A percentile compares a stretch with the other conserved stretches of the same genome.
These are phyloP conservation scores for Papilio protenor DNA, from an alignment of 2,888 invertebrate species.

Conservation along the genomic window DNA sequence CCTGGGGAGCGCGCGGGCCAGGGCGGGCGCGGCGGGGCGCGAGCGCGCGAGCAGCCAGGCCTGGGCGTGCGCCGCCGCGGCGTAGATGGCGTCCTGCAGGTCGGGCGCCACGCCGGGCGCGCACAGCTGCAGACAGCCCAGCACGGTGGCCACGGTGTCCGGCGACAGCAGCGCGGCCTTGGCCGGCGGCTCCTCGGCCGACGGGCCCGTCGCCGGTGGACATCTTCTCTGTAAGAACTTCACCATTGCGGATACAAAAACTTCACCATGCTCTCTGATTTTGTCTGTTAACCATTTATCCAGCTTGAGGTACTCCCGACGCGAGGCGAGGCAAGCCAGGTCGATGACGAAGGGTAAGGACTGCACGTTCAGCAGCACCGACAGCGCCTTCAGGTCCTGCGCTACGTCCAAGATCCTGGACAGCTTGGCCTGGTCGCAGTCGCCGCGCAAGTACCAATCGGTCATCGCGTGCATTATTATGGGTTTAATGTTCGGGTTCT, in stretches of 20 bases:
- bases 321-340: constrained; percentile 97
- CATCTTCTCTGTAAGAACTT: constrained; percentile 95
- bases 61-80: constrained; percentile 93
- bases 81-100: constrained; percentile 93
- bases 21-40: constrained; percentile 88
- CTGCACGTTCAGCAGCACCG: constrained; percentile 94
- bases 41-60: constrained; percentile 90
- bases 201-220: constrained; percentile 92
- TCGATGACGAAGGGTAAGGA: constrained; percentile 98
- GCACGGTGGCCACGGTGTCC: constrained; percentile 95
- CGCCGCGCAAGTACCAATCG: constrained; percentile 97
- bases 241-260: constrained; percentile 92
- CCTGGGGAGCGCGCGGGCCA: constrained; percentile 88
- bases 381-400: constrained; percentile 96
- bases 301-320: constrained; percentile 97
- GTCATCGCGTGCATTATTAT: constrained; percentile 98
- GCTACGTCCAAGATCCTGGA: constrained; percentile 98
- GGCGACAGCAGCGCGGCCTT: constrained; percentile 94
- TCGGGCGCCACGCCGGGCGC: constrained; percentile 91
- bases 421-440: constrained; percentile 96
- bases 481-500: constrained; percentile 88
- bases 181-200: constrained; percentile 91
- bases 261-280: constrained; percentile 96
- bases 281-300: constrained; percentile 99
- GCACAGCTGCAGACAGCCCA: constrained; percentile 93